Base-by-base conservation (phyloP, 64 coral and sea anemone species). In the Stylophora pistillata region DNA sequence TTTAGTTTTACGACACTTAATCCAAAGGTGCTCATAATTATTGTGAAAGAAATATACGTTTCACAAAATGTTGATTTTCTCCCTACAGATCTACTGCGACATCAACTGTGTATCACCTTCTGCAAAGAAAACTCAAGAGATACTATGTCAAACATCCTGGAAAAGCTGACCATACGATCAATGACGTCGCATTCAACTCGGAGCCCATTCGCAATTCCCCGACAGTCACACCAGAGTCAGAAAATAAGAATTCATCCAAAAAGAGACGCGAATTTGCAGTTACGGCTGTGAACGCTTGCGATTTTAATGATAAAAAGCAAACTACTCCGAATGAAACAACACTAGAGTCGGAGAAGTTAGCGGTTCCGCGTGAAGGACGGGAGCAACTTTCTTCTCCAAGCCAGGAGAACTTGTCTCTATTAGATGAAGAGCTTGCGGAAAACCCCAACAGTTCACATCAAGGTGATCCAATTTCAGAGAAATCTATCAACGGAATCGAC, bases 81-180 rank as follows among this genome's bases (percentile, higher is more conserved):
- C 56, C 33, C 65, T 20, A 31, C 73, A 92, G 90, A 74, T 53
- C 90, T 6, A 92, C 83, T 17, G 58, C 82, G 5, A 28, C 90
- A 53, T 75, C 90, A 21, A 86, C 81, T 71, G 90, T 92, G 13
- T 92, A 92, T 53, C 90, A 92, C 23, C 82, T 92, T 12, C 68
- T 92, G 11, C 65, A 60, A 62, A 86, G 73, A 11, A 92, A 86
- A 78, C 90, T 92, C 7, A 62, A 78, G 30, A 70, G 57, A 52
- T 92, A 86, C 63, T 61, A 86, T 59, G 33, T 60, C 10, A 74
- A 79, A 78, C 90, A 86, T 55, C 90, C 90, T 2, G 62, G 31
- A 54, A 78, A 76, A 77, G 60, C 37, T 21, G 56, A 74, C 14
- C 79, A 15, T 21, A 27, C 54, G 12, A 74, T 31, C 30, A 86